Conservation (phyloP, 2,797 vertebrate genomes). For the Potorous gilbertii region DNA sequence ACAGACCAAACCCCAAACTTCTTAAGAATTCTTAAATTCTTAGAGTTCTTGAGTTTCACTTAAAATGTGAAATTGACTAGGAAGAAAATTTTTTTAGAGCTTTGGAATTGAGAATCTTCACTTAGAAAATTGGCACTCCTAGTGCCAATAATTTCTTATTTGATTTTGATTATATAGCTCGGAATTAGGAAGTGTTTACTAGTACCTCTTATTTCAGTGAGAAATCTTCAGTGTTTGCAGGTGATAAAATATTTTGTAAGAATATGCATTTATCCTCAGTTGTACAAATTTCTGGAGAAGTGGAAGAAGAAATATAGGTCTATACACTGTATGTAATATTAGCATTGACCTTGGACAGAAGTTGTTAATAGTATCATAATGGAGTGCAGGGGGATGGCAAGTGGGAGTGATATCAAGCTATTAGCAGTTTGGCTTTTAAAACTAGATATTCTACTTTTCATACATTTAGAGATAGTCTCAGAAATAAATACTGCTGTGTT, state of each 20-base stretch:
- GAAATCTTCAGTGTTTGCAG: not conserved
- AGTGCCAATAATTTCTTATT: not conserved
- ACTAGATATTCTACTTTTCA: not conserved
- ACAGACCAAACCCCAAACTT: not conserved
- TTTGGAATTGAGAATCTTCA: not conserved
- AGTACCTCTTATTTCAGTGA: not conserved
- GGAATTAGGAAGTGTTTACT: not conserved
- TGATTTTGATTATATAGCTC: not conserved
- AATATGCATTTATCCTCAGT: not conserved
- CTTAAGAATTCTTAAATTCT: conserved; percentile 19
- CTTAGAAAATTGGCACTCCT: not conserved
- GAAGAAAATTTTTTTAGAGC: conserved; percentile 28
- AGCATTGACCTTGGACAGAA: not conserved
- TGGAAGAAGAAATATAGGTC: not conserved
- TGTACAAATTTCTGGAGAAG: not conserved
- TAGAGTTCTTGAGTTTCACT: conserved; percentile 27
- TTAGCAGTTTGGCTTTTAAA: not conserved
- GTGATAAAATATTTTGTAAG: not conserved
- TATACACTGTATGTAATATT: not conserved
- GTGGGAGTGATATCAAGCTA: not conserved
- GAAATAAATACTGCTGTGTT: not conserved
- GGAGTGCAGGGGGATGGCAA: not conserved
- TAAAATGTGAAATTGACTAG: conserved; percentile 46
- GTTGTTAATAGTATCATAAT: not conserved
- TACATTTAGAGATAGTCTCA: not conserved